Conservation (phyloP, 2,888 invertebrate species). For the Trissoscelio sp. region DNA sequence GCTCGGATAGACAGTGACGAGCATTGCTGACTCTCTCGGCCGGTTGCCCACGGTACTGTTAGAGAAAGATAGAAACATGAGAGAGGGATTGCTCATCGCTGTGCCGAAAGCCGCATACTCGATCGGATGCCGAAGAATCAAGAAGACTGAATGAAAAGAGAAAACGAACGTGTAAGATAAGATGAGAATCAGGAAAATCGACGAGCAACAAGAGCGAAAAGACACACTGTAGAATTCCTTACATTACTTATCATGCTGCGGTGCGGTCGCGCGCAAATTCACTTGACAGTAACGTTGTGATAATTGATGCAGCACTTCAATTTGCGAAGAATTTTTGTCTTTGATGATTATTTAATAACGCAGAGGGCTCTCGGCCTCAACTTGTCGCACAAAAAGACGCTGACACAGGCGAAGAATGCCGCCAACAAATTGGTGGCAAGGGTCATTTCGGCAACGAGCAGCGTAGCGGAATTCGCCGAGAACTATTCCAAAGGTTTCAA, state of each 20-base stretch:
- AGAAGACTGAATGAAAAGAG: conserved; percentile 53
- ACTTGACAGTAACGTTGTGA: conserved; percentile 28
- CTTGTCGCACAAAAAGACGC: conserved; percentile 47
- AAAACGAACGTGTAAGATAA: conserved; percentile 43
- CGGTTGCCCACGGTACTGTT: conserved; percentile 23
- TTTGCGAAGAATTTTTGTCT: conserved; percentile 31
- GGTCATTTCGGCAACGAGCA: conserved; percentile 73
- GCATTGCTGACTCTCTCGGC: conserved; percentile 72
- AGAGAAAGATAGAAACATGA: conserved; percentile 44
- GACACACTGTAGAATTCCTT: conserved; percentile 76
- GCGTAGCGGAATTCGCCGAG: conserved; percentile 62
- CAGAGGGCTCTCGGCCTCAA: conserved; percentile 13
- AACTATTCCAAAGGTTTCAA: conserved; percentile 56
- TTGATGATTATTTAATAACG: conserved; percentile 57
- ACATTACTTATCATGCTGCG: conserved; percentile 74
- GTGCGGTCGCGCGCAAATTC: conserved; percentile 32
- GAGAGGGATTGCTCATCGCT: conserved; percentile 54
- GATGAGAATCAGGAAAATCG: conserved; percentile 56
- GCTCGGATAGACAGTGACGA: conserved; percentile 83
- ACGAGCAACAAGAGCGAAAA: conserved; percentile 61
- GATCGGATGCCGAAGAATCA: conserved; percentile 53
- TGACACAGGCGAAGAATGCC: conserved; percentile 74
- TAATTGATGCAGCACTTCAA: conserved; percentile 37
- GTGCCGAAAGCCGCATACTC: conserved; percentile 65
- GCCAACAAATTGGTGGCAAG: conserved; percentile 78